Conservation (phyloP, 2,888 invertebrate species). For the Pyrocoelia pectoralis region DNA sequence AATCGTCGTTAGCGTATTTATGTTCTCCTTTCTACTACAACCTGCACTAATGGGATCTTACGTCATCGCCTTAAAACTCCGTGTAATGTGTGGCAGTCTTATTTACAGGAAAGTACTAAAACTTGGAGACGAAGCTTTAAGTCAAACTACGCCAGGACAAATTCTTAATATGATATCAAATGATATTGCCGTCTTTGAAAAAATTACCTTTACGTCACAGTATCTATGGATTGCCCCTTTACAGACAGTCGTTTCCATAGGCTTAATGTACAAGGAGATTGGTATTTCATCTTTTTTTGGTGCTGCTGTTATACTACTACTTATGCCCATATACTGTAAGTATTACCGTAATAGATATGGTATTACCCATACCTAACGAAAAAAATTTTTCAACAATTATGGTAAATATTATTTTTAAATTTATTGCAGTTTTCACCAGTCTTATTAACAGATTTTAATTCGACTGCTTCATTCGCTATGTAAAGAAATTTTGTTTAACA, state of each 20-base stretch:
- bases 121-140: constrained; percentile 72
- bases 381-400: too few species aligned
- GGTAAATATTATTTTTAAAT: too few species aligned
- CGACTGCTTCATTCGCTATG: too few species aligned
- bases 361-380: too few species aligned
- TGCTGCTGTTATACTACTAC: not conserved
- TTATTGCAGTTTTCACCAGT: too few species aligned
- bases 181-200: constrained; percentile 70
- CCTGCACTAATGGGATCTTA: not conserved
- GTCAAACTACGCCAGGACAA: constrained; percentile 74
- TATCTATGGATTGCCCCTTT: not conserved
- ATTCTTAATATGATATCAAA: constrained; percentile 55
- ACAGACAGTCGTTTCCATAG: not conserved
- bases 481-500: too few species aligned
- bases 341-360: not conserved
- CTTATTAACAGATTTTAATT: too few species aligned
- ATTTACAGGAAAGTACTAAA: constrained; percentile 76
- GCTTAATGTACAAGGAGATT: not conserved
- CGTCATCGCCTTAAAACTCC: constrained; percentile 83
- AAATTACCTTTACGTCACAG: not conserved
- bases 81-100: constrained; percentile 84
- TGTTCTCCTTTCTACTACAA: not conserved
- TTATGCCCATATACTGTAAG: not conserved
- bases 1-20: too few species aligned
- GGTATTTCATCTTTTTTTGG: not conserved